Conservation (phyloP, 2,113 vertebrate species). For the Columba janthina region DNA sequence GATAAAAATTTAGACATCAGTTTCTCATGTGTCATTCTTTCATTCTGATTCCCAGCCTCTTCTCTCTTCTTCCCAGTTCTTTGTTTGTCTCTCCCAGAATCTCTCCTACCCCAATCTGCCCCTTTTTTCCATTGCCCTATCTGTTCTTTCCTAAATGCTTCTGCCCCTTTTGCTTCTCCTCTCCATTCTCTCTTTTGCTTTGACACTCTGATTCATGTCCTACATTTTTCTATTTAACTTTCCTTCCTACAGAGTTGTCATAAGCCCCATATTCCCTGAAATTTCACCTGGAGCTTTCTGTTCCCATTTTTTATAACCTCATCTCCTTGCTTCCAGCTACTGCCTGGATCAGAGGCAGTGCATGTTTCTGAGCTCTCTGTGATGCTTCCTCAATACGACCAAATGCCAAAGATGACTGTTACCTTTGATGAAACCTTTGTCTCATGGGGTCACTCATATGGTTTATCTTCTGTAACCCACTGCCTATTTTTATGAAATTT, state of each 20-base stretch:
- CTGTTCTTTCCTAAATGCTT: background rate
- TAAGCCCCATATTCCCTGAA: background rate
- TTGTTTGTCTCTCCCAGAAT: background rate
- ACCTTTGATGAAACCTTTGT: background rate
- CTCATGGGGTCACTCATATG: background rate
- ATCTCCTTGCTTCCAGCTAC: background rate
- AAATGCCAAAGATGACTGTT: background rate
- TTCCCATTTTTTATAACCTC: background rate
- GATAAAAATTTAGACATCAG: conserved; percentile 26
- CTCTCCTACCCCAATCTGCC: background rate
- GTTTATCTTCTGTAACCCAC: background rate
- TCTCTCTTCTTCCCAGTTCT: background rate
- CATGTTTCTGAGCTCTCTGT: background rate
- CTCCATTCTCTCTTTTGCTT: background rate
- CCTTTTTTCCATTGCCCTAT: background rate
- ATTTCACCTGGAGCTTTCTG: background rate
- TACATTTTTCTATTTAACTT: background rate
- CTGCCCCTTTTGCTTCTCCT: background rate
- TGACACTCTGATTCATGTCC: background rate
- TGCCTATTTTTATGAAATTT: background rate
- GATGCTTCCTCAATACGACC: background rate
- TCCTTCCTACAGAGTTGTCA: background rate
- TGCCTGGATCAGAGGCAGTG: background rate
- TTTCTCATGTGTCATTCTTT: background rate
- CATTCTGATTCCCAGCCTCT: background rate